Evolutionary conservation across 2,888 invertebrate species (phyloP).

Genomic region (Philhelius pedissequus): DNA sequence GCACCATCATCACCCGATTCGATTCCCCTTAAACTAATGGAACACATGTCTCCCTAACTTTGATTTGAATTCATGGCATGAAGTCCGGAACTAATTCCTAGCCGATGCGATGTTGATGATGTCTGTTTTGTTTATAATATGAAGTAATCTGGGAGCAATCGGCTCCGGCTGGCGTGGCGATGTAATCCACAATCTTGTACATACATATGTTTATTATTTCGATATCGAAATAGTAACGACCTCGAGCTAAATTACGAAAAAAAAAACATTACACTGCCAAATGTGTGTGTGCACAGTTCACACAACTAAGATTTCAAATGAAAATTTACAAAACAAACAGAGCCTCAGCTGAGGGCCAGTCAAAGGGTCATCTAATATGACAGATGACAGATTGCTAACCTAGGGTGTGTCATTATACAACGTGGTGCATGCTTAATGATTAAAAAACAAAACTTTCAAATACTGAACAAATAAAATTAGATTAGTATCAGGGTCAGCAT

Average conservation of each 20-base stretch:
- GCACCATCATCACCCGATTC: conserved; percentile 51
- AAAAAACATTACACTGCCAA: neutral
- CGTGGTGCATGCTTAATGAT: neutral
- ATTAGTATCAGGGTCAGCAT: conserved; percentile 49
- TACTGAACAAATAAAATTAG: neutral
- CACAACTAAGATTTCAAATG: neutral
- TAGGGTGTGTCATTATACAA: neutral
- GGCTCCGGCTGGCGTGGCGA: too few relatives aligned
- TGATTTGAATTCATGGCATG: conserved; percentile 57
- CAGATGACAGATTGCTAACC: conserved; percentile 21
- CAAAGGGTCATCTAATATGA: conserved; percentile 22
- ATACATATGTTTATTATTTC: neutral
- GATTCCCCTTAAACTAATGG: neutral
- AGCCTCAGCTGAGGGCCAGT: neutral
- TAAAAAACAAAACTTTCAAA: neutral
- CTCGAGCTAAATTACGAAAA: conserved; percentile 14
- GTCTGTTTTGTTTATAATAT: conserved; percentile 44
- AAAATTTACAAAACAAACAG: neutral
- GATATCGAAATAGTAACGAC: conserved; percentile 17
- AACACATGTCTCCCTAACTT: conserved; percentile 5
- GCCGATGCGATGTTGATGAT: conserved; percentile 21
- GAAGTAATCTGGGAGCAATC: conserved; percentile 26
- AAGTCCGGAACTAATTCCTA: conserved; percentile 60
- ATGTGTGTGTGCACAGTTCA: neutral
- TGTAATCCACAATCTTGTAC: conserved; percentile 36